phyloP scores from a whole-genome alignment of 2,113 vertebrate species.

The Pheucticus melanocephalus region DNA sequence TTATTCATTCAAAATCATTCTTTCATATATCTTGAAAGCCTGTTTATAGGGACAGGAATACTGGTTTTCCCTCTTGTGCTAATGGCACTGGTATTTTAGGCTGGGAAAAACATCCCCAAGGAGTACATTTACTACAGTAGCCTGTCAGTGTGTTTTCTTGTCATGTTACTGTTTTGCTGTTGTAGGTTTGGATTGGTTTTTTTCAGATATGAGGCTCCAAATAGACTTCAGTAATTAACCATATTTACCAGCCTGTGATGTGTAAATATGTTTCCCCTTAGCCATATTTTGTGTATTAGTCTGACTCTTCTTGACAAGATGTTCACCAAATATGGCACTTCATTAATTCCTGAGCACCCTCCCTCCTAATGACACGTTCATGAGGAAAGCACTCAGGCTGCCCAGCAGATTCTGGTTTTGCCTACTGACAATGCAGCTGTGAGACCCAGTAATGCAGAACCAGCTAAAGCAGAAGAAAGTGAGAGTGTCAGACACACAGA shows the following conservation, averaged over 20 bases:
- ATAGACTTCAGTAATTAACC: constrained; percentile 6
- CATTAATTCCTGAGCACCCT: constrained; percentile 17
- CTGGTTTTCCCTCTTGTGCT: background rate
- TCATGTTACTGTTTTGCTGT: background rate
- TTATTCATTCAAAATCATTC: background rate
- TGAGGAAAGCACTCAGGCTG: background rate
- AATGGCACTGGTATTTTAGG: background rate
- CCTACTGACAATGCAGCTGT: background rate
- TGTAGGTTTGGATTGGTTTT: fast-evolving
- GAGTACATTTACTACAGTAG: background rate
- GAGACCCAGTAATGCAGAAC: background rate
- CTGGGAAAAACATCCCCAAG: background rate
- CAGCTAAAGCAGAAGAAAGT: background rate
- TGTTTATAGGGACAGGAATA: background rate
- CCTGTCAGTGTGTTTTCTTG: background rate
- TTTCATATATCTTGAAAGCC: background rate
- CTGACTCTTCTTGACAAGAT: constrained; percentile 47
- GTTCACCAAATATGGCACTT: constrained; percentile 8
- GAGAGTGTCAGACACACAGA: fast-evolving
- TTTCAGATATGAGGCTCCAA: background rate
- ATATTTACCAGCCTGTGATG: background rate
- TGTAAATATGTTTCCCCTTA: constrained; percentile 38
- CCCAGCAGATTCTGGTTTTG: background rate
- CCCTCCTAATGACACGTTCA: background rate
- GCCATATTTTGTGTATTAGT: constrained; percentile 41